These are phyloP conservation scores for Heliconius hortense DNA, from an alignment of 2,888 invertebrate species.

Conservation along the genomic window DNA sequence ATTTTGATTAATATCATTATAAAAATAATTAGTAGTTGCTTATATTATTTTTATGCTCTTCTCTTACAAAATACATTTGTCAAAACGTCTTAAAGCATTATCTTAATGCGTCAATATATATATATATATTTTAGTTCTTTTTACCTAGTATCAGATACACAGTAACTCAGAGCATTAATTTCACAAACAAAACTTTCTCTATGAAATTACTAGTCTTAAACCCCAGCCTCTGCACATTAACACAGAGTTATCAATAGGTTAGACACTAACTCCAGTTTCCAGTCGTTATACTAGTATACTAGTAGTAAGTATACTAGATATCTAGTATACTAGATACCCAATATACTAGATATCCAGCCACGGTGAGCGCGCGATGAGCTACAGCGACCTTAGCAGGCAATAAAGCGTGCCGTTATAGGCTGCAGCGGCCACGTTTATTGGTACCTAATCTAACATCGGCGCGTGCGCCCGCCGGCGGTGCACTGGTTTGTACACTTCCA, in stretches of 20 bases:
- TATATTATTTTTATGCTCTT: background rate
- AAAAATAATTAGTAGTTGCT: background rate
- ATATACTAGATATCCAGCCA: background rate
- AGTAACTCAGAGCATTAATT: background rate
- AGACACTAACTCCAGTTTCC: slow-evolving; percentile 7
- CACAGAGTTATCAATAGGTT: slow-evolving; percentile 9
- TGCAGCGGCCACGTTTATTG: slow-evolving; percentile 50
- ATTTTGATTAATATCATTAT: background rate
- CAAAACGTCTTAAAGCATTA: background rate
- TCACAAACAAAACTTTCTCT: background rate
- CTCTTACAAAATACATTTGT: too few species aligned
- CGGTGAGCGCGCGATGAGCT: slow-evolving; percentile 38
- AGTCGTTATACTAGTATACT: slow-evolving; percentile 4
- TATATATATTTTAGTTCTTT: background rate
- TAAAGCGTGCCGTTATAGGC: slow-evolving; percentile 47
- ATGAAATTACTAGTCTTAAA: background rate
- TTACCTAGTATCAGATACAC: background rate
- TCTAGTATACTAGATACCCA: background rate
- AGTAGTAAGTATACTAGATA: background rate
- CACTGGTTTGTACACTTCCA: slow-evolving; percentile 25
- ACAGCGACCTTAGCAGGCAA: slow-evolving; percentile 43
- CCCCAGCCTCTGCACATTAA: slow-evolving; percentile 1
- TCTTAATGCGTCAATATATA: background rate
- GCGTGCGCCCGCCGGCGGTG: slow-evolving; percentile 49
- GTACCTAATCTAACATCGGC: slow-evolving; percentile 51